These are phyloP conservation scores for Anthopleura sola DNA, from an alignment of 64 coral and sea anemone genomes.

Conservation along the genomic window DNA sequence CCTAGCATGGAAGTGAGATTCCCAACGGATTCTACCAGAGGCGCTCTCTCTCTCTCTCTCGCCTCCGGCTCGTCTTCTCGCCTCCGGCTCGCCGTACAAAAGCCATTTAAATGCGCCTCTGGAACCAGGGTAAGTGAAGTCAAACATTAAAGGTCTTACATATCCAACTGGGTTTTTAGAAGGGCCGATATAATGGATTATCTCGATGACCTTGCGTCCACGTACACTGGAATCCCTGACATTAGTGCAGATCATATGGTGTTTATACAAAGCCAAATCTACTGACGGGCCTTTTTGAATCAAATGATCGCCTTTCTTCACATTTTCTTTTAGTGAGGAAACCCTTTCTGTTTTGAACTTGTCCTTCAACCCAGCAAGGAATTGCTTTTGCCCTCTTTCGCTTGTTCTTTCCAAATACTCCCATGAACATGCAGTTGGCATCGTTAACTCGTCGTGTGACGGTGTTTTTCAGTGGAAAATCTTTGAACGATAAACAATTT, in stretches of 20 bases:
- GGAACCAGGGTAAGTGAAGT: no score
- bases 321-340: background rate
- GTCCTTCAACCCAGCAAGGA: background rate
- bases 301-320: background rate
- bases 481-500: no score
- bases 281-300: background rate
- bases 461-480: no score
- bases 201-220: background rate
- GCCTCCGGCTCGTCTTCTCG: no score
- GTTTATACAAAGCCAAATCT: background rate
- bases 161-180: background rate
- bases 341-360: background rate
- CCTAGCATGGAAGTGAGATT: no score
- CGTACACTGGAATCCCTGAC: background rate
- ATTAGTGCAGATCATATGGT: constrained; percentile 11
- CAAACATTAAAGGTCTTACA: background rate
- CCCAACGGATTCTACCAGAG: no score
- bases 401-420: background rate
- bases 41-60: no score
- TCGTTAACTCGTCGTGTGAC: background rate
- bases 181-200: background rate
- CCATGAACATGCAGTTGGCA: background rate
- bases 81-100: no score
- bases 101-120: no score
- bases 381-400: background rate